phyloP scores from a whole-genome alignment of 2,888 invertebrate genomes.

The Dinocampus coccinellae region DNA sequence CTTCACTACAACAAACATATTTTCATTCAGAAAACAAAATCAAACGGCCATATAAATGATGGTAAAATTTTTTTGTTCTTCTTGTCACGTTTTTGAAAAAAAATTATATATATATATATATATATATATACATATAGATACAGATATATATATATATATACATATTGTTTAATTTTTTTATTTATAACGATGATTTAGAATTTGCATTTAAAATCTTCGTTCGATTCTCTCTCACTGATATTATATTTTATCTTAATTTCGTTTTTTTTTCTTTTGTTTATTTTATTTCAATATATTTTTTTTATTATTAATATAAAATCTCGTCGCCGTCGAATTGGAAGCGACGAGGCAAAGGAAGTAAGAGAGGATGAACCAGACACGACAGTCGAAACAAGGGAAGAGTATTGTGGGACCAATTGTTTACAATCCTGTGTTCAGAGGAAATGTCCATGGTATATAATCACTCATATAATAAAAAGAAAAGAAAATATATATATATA shows the following conservation, averaged over 20 bases:
- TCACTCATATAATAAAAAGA: not conserved
- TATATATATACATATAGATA: slow-evolving; percentile 12
- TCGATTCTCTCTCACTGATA: slow-evolving; percentile 31
- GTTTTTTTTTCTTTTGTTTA: not conserved
- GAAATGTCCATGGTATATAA: slow-evolving; percentile 46
- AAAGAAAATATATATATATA: slow-evolving; percentile 35
- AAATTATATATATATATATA: too few relatives aligned
- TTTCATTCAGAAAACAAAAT: slow-evolving; percentile 56
- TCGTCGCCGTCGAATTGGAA: slow-evolving; percentile 12
- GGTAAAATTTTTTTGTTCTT: not conserved
- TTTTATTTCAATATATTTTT: not conserved
- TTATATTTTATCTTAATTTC: slow-evolving; percentile 6
- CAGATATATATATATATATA: slow-evolving; percentile 9
- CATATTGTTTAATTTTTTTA: not conserved
- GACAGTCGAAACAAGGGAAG: not conserved
- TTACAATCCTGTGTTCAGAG: slow-evolving; percentile 66
- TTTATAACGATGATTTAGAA: not conserved
- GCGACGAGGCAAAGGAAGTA: slow-evolving; percentile 34
- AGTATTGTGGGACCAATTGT: slow-evolving; percentile 41
- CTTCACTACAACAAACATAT: slow-evolving; percentile 68
- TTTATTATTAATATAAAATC: not conserved
- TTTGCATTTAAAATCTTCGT: slow-evolving; percentile 4
- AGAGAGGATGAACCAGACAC: slow-evolving; percentile 45
- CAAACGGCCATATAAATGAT: slow-evolving; percentile 1
- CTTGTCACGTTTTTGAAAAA: not conserved